Conservation (phyloP, 1,140 invertebrate species). For the Dinoponera quadriceps region DNA sequence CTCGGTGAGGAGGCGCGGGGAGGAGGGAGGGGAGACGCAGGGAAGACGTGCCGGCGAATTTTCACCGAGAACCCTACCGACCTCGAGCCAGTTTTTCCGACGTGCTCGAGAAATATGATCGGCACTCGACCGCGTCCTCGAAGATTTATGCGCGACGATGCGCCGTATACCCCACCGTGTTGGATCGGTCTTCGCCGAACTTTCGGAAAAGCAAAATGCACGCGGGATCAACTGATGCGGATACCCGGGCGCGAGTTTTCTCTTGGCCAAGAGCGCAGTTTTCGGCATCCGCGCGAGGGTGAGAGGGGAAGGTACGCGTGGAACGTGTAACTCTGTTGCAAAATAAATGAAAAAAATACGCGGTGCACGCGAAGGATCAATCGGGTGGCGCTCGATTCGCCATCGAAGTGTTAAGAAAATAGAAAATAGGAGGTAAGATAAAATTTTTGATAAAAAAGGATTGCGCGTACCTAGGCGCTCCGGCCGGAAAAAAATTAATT, state of each 20-base stretch:
- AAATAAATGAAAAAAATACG: too few species aligned
- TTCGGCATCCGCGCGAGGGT: too few species aligned
- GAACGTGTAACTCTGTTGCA: too few species aligned
- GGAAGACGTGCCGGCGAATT: constrained; percentile 14
- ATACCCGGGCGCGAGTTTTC: neutral
- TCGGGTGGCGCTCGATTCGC: too few species aligned
- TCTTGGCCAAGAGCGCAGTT: neutral
- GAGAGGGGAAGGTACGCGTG: too few species aligned
- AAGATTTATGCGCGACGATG: constrained; percentile 47
- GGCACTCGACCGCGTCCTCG: constrained; percentile 37
- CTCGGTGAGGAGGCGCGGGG: neutral
- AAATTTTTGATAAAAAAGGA: too few species aligned
- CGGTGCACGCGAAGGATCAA: too few species aligned
- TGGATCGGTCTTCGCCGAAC: constrained; percentile 6
- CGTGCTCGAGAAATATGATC: constrained; percentile 50
- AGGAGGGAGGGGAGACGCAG: neutral
- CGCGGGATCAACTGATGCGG: neutral
- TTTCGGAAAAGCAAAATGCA: constrained; percentile 20
- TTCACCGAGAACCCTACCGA: constrained; percentile 39
- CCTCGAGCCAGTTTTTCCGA: constrained; percentile 57
- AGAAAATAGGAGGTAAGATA: too few species aligned
- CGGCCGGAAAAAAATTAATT: too few species aligned
- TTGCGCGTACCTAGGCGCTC: too few species aligned
- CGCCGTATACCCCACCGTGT: neutral
- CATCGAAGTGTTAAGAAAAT: too few species aligned